A percentile compares a stretch with the other conserved stretches of the same genome.
phyloP scores from a whole-genome alignment of 2,888 invertebrate species.

The Synanthedon andrenaeformis region DNA sequence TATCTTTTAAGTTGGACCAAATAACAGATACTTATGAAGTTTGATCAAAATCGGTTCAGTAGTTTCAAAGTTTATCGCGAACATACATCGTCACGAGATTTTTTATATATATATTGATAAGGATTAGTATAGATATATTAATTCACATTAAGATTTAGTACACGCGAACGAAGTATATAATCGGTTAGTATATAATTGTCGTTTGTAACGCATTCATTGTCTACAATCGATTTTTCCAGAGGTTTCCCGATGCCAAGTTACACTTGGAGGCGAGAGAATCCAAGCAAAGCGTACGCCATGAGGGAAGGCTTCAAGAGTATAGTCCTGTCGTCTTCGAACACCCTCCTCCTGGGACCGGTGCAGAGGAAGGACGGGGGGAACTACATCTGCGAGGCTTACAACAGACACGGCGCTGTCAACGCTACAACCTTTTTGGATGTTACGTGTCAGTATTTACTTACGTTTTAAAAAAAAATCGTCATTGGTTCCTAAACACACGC shows the following conservation, averaged over 20 bases:
- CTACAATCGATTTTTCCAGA: constrained; percentile 18
- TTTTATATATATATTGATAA: too few species aligned
- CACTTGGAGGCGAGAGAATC: constrained; percentile 76
- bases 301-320: constrained; percentile 39
- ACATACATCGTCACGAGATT: too few species aligned
- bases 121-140: too few species aligned
- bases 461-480: not conserved
- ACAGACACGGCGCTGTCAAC: constrained; percentile 81
- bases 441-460: constrained; percentile 76
- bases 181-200: too few species aligned
- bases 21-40: too few species aligned
- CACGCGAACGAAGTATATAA: too few species aligned
- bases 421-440: constrained; percentile 82
- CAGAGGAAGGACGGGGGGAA: constrained; percentile 79
- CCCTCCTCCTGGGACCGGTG: constrained; percentile 71
- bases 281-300: constrained; percentile 22
- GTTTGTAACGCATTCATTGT: too few species aligned
- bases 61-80: too few species aligned
- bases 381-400: constrained; percentile 82
- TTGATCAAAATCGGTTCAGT: too few species aligned
- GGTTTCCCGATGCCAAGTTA: constrained; percentile 80
- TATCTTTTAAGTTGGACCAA: too few species aligned
- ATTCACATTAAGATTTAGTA: too few species aligned
- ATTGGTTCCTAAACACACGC: not conserved
- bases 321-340: constrained; percentile 49